phyloP scores from a whole-genome alignment of 1,140 invertebrate genomes.

The Rhyacophila brunnea region DNA sequence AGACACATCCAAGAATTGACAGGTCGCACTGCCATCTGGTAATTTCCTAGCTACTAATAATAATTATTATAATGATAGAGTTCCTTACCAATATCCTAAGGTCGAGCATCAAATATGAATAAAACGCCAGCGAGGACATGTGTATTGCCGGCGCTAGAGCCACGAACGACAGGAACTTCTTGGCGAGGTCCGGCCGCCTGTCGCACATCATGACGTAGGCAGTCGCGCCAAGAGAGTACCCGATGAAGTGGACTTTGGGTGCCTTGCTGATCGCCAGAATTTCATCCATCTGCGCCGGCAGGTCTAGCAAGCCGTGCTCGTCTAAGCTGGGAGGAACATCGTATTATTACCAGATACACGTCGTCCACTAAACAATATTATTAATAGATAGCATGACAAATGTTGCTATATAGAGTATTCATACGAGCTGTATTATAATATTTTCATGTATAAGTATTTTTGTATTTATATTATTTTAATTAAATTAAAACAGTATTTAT shows the following conservation, averaged over 20 bases:
- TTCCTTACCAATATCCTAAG: slow-evolving; percentile 14
- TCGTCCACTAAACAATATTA: no score
- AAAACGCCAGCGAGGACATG: slow-evolving; percentile 38
- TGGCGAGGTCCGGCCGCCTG: slow-evolving; percentile 56
- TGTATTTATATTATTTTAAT: no score
- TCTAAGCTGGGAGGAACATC: slow-evolving; percentile 51
- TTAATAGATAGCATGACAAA: no score
- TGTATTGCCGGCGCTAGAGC: slow-evolving; percentile 47
- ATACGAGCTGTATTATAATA: no score
- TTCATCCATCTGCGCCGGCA: slow-evolving; percentile 68
- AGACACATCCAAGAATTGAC: no score
- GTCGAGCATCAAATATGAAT: slow-evolving; percentile 28
- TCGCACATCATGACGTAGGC: slow-evolving; percentile 62
- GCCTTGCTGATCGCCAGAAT: slow-evolving; percentile 56
- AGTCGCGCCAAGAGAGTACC: slow-evolving; percentile 63
- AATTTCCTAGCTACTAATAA: no score
- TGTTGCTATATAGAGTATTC: no score
- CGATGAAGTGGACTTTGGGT: slow-evolving; percentile 57
- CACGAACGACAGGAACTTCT: slow-evolving; percentile 52
- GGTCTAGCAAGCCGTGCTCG: slow-evolving; percentile 66
- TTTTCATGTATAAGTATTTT: no score
- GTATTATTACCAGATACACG: no score
- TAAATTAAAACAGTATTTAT: no score
- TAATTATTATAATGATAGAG: no score
- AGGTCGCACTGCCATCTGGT: no score